Evolutionary conservation across 2,888 invertebrate genomes (phyloP).

Genomic region (Entomobrya multifasciata): DNA sequence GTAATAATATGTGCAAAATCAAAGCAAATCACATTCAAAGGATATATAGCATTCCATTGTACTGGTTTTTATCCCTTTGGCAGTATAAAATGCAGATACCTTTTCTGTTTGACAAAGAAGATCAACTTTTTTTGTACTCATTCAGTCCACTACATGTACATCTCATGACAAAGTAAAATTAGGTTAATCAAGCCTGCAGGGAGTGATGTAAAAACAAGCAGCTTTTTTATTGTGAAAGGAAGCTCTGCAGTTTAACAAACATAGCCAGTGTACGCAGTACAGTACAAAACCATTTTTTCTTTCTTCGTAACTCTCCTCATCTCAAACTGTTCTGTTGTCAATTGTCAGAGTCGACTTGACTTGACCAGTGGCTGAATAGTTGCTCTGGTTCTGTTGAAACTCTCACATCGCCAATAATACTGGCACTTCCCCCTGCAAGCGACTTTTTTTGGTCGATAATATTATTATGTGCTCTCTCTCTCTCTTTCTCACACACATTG

Average conservation of each 20-base stretch:
- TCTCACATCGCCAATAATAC: conserved; percentile 30
- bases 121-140: too few species aligned
- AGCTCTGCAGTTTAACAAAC: too few species aligned
- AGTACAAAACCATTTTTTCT: not conserved
- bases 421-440: conserved; percentile 22
- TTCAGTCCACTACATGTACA: too few species aligned
- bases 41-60: too few species aligned
- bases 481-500: too few species aligned
- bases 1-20: not conserved
- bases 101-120: conserved; percentile 17
- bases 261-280: too few species aligned
- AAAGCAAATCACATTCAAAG: not conserved
- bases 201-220: conserved; percentile 51
- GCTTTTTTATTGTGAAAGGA: not conserved
- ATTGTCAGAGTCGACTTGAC: too few species aligned
- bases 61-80: not conserved
- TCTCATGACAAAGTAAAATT: conserved; percentile 67
- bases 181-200: conserved; percentile 64
- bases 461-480: too few species aligned
- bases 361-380: conserved; percentile 10
- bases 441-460: conserved; percentile 8
- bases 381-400: not conserved
- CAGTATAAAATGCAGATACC: not conserved
- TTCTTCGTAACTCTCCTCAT: not conserved
- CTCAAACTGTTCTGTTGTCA: conserved; percentile 37